Percentiles rank a stretch among this genome's conserved stretches.
These are phyloP conservation scores for Lagria hirta DNA, from an alignment of 2,888 invertebrate species.

Conservation along the genomic window DNA sequence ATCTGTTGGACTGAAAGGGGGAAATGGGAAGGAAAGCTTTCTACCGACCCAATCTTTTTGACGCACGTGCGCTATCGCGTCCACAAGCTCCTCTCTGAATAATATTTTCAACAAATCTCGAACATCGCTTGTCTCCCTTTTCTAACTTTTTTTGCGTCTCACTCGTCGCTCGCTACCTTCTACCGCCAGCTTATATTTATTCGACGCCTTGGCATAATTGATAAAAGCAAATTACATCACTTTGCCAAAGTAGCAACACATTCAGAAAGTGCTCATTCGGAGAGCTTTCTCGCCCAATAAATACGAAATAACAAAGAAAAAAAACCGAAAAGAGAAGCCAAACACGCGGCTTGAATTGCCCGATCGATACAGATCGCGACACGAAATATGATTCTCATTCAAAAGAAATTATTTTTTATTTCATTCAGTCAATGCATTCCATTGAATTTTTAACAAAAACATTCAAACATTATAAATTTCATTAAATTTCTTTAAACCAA, in stretches of 20 bases:
- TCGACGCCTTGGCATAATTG: slow-evolving; percentile 15
- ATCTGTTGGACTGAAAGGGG: slow-evolving; percentile 51
- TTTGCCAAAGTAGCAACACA: slow-evolving; percentile 12
- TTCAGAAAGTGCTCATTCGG: slow-evolving; percentile 6
- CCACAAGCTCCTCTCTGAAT: slow-evolving; percentile 22
- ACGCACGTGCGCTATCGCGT: slow-evolving; percentile 39
- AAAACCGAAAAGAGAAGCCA: background rate
- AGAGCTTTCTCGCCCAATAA: slow-evolving; percentile 6
- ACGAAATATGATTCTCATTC: too few relatives aligned
- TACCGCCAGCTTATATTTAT: slow-evolving; percentile 11
- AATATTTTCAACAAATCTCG: slow-evolving; percentile 29
- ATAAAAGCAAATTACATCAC: slow-evolving; percentile 19
- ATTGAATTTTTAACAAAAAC: too few relatives aligned
- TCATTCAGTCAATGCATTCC: too few relatives aligned
- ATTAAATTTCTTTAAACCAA: too few relatives aligned
- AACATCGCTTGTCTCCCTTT: slow-evolving; percentile 3
- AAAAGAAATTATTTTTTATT: too few relatives aligned
- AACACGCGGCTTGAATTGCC: slow-evolving; percentile 1
- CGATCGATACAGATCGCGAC: slow-evolving; percentile 1
- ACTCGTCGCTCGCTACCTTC: background rate
- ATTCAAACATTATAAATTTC: too few relatives aligned
- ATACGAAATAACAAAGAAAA: slow-evolving; percentile 1
- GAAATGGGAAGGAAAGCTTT: slow-evolving; percentile 51
- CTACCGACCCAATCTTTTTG: slow-evolving; percentile 41
- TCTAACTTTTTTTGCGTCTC: slow-evolving; percentile 7